phyloP scores from a whole-genome alignment of 2,113 vertebrate genomes.

The Melierax canorus region DNA sequence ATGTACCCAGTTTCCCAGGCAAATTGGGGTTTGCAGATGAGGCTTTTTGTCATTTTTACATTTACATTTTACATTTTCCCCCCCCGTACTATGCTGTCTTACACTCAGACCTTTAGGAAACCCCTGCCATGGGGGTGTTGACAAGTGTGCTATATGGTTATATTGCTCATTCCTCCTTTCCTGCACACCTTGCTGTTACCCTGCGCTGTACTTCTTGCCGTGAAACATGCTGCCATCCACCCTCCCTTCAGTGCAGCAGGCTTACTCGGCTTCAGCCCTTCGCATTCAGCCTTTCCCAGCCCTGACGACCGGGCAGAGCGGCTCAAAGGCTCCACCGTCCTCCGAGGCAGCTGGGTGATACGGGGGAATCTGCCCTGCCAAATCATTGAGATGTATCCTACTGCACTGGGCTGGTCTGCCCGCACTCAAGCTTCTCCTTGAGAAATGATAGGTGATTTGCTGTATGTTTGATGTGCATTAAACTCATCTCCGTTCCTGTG shows the following conservation, averaged over 20 bases:
- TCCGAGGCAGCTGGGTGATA: neutral
- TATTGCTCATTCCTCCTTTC: neutral
- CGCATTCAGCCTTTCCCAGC: neutral
- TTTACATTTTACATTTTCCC: too few species aligned
- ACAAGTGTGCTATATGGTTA: neutral
- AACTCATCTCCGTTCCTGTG: neutral
- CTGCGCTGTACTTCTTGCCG: neutral
- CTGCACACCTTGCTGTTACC: neutral
- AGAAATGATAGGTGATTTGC: neutral
- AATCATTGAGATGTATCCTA: neutral
- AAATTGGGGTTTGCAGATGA: neutral
- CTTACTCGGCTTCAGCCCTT: neutral
- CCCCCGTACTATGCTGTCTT: neutral
- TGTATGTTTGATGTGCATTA: neutral
- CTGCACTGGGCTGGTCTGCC: neutral
- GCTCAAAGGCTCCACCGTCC: neutral
- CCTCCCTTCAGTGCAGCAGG: neutral
- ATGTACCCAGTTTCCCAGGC: neutral
- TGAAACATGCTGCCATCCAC: neutral
- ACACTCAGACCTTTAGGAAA: neutral
- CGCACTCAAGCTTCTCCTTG: neutral
- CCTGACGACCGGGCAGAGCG: fast-evolving
- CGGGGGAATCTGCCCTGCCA: neutral
- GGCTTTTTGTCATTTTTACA: neutral
- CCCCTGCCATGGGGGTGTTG: neutral